Percentiles rank a stretch among this genome's conserved stretches.
Evolutionary conservation across 2,888 invertebrate genomes (phyloP).

Genomic region (Athalia rosae): DNA sequence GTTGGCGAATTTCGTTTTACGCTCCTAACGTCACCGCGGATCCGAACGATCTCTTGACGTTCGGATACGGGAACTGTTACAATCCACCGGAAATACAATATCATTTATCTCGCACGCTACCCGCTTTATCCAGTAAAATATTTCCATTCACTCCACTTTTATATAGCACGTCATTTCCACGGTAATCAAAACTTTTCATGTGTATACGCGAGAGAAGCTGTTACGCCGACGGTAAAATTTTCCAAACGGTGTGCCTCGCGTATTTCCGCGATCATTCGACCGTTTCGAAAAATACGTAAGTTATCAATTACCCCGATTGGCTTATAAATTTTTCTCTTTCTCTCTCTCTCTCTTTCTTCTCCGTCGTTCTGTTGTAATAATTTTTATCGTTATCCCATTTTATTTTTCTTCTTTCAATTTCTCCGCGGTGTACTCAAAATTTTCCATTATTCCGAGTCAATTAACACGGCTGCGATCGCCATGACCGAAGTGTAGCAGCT

Average conservation of each 20-base stretch:
- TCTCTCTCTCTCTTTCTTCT: neutral
- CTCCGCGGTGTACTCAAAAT: neutral
- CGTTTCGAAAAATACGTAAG: no score
- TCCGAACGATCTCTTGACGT: slow-evolving; percentile 15
- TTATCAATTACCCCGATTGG: neutral
- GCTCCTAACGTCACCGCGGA: neutral
- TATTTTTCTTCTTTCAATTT: neutral
- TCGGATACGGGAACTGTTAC: neutral
- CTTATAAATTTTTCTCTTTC: neutral
- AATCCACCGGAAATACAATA: neutral
- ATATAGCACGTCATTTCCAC: no score
- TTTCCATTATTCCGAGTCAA: neutral
- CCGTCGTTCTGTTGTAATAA: neutral
- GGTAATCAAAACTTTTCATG: no score
- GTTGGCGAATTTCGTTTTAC: slow-evolving; percentile 3
- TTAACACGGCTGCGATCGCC: slow-evolving; percentile 24
- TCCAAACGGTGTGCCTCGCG: no score
- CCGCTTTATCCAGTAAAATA: no score
- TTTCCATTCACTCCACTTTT: no score
- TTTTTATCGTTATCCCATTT: neutral
- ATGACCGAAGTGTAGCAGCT: slow-evolving; percentile 20
- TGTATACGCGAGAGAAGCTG: no score
- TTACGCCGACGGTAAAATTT: no score
- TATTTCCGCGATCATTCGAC: no score
- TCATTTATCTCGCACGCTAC: no score